phyloP scores from a whole-genome alignment of 2,797 vertebrate species.

The Halcyon smyrnensis region DNA sequence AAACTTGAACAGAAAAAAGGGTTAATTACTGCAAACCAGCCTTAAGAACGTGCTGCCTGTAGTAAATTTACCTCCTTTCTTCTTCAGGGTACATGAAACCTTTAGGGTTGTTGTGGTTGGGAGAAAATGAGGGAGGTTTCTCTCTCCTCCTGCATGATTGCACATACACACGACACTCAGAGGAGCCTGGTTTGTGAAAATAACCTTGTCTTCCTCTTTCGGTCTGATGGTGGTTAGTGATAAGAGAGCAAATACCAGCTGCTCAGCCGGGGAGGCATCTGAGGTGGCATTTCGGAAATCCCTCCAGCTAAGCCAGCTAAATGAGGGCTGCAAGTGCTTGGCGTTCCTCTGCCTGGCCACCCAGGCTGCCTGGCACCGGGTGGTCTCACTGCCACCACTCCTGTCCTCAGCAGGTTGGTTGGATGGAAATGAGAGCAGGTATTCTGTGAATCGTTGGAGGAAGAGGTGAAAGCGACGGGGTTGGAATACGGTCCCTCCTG shows the following conservation, averaged over 20 bases:
- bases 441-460: neutral
- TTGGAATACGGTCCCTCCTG: neutral
- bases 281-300: neutral
- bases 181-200: neutral
- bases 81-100: neutral
- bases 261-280: neutral
- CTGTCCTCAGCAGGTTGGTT: neutral
- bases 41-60: neutral
- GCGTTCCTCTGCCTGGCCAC: neutral
- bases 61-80: neutral
- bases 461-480: neutral
- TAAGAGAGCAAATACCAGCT: neutral
- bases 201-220: neutral
- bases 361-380: neutral
- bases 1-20: neutral
- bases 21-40: neutral
- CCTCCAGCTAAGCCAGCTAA: neutral
- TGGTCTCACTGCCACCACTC: neutral
- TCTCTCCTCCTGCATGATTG: neutral
- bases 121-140: neutral
- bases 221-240: neutral
- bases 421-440: neutral
- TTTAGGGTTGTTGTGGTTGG: neutral
- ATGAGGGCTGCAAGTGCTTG: neutral
- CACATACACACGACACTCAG: fast-evolving